Evolutionary conservation across 2,797 vertebrate species (phyloP).

Genomic region (Phoeniculus purpureus): DNA sequence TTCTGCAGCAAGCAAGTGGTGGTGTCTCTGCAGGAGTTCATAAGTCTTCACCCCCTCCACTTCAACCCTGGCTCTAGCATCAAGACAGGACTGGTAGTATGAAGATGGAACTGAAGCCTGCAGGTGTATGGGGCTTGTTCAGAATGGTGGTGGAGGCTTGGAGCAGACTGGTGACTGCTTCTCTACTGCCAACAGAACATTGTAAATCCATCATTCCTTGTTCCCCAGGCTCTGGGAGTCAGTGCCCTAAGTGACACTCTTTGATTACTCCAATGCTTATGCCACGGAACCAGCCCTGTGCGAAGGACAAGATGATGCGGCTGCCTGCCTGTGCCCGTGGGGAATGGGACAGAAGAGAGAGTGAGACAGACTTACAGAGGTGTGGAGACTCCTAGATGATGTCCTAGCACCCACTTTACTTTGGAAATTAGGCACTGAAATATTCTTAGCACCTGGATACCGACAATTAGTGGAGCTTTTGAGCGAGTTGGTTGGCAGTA

Average conservation of each 20-base stretch:
- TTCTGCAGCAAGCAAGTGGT: not conserved
- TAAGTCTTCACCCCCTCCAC: accelerated
- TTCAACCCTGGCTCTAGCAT: not conserved
- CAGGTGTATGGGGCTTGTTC: not conserved
- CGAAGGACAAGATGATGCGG: not conserved
- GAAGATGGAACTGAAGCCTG: not conserved
- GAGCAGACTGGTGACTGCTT: not conserved
- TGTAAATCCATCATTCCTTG: not conserved
- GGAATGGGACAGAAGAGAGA: not conserved
- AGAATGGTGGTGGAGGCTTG: not conserved
- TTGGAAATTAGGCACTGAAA: not conserved
- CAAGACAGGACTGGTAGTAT: accelerated
- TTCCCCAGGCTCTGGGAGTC: not conserved
- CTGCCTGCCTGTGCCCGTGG: not conserved
- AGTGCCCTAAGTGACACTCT: not conserved
- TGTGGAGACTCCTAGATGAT: not conserved
- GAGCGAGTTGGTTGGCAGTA: not conserved
- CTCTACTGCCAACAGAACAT: not conserved
- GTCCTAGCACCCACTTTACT: not conserved
- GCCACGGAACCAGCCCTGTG: not conserved
- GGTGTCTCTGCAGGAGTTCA: accelerated
- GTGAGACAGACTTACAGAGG: not conserved
- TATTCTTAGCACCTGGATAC: not conserved
- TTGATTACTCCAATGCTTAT: not conserved
- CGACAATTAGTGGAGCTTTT: not conserved